Evolutionary conservation across 1,140 invertebrate genomes (phyloP).

Genomic region (Drosophila burlai): DNA sequence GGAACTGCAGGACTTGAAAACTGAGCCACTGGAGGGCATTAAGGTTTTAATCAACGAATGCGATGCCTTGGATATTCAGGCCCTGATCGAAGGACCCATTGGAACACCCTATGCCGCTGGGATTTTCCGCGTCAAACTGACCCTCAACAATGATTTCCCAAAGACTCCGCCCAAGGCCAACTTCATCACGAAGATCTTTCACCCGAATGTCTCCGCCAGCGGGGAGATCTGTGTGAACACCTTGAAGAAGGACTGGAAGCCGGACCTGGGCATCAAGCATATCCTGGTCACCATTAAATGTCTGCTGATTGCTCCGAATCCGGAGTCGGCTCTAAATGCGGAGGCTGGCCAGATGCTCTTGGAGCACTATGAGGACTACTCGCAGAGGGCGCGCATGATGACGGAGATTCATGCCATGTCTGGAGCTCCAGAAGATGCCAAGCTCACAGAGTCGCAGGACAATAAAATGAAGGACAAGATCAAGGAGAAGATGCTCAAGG

Average conservation of each 20-base stretch:
- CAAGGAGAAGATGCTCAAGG: slow-evolving; percentile 91
- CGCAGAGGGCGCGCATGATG: slow-evolving; percentile 95
- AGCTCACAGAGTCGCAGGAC: slow-evolving; percentile 86
- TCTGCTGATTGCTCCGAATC: slow-evolving; percentile 96
- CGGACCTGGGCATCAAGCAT: slow-evolving; percentile 98
- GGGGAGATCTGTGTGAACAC: slow-evolving; percentile 99
- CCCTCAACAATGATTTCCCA: slow-evolving; percentile 97
- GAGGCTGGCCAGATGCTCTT: slow-evolving; percentile 96
- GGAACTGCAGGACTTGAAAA: slow-evolving; percentile 92
- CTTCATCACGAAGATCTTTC: slow-evolving; percentile 98
- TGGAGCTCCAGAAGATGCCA: slow-evolving; percentile 49
- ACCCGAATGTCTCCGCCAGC: slow-evolving; percentile 97
- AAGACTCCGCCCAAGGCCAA: slow-evolving; percentile 97
- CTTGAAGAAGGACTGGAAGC: slow-evolving; percentile 98
- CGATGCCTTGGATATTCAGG: slow-evolving; percentile 96
- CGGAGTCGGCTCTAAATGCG: slow-evolving; percentile 97
- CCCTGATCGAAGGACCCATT: slow-evolving; percentile 94
- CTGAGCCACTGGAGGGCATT: slow-evolving; percentile 95
- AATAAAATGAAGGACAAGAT: slow-evolving; percentile 92
- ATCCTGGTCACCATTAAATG: slow-evolving; percentile 97
- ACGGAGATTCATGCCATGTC: slow-evolving; percentile 95
- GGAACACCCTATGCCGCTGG: slow-evolving; percentile 95
- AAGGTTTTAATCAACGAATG: slow-evolving; percentile 94
- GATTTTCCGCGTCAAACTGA: slow-evolving; percentile 95
- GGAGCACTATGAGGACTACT: slow-evolving; percentile 97